These are phyloP conservation scores for Physella acuta DNA, from an alignment of 1,140 invertebrate genomes.

Conservation along the genomic window DNA sequence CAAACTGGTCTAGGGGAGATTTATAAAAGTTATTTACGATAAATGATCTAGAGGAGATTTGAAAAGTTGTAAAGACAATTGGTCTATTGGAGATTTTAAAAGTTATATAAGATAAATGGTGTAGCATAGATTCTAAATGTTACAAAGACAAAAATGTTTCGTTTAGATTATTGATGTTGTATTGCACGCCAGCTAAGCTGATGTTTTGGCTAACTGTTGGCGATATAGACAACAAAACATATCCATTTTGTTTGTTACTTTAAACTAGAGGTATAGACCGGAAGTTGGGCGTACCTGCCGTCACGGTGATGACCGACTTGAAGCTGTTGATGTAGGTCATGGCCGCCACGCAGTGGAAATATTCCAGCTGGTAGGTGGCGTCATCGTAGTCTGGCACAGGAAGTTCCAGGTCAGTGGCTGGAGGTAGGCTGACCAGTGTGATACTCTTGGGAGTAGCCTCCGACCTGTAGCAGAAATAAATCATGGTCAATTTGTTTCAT, in stretches of 20 bases:
- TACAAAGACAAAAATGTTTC: too few relatives aligned
- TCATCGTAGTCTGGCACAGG: too few relatives aligned
- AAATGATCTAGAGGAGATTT: too few relatives aligned
- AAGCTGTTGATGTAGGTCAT: conserved; percentile 7
- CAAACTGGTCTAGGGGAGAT: too few relatives aligned
- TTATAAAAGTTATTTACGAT: too few relatives aligned
- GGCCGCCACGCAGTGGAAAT: conserved; percentile 12
- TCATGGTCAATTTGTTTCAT: background rate
- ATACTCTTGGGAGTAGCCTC: background rate
- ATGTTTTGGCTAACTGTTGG: background rate
- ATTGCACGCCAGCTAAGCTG: background rate
- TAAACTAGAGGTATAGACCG: background rate
- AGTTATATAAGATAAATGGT: too few relatives aligned
- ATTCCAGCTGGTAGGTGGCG: background rate
- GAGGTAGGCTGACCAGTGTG: too few relatives aligned
- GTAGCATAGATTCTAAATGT: too few relatives aligned
- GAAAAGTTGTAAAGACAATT: too few relatives aligned
- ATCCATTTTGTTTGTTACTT: background rate
- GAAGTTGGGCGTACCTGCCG: background rate
- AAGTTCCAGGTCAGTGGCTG: too few relatives aligned
- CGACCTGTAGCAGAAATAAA: background rate
- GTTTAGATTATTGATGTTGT: too few relatives aligned
- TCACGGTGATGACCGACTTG: conserved; percentile 3
- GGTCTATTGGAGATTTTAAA: too few relatives aligned
- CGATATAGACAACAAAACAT: background rate